Base-by-base conservation (phyloP, 1,140 invertebrate genomes). In the Zaprionus tsacasi region DNA sequence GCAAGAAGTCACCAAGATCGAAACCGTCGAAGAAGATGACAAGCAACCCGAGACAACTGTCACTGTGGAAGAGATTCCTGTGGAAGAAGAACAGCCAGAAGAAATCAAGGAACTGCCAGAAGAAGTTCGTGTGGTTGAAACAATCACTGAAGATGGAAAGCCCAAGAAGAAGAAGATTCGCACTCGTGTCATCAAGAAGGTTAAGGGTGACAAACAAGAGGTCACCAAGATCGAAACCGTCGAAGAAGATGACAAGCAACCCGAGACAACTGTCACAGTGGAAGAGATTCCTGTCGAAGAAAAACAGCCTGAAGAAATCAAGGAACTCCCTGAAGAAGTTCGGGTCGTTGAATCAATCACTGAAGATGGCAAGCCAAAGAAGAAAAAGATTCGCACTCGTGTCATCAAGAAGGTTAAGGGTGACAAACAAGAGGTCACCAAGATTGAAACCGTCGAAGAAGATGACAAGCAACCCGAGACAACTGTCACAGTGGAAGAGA, bases 401-500 rank as follows among this genome's bases (percentile, higher is more conserved):
- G 71, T 82, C 1, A 87, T 82, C 63, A 81, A 90, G 65, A 92
- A 83, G 68, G 79, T 85, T 36, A 89, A 81, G 25, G 91, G 85
- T 27, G 75, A 77, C 4, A 83, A 87, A 38, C 82, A 93, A 79
- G 81, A 91, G 74, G 78, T 91, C 17, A 92, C 81, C n/a, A 81
- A 90, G 60, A 91, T 92, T 55, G 87, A 93, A 13, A 93, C 91
- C 3, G 78, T 93, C 12, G 91, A 93, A 81, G 91, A 93, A 78
- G 85, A 92, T 57, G 91, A 86, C 27, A 81, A 92, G 68, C 50
- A 86, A 54, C 85, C 92, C 33, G 75, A 92, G 61, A 92, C 82
- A n/a, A 87, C 79, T 43, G 81, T 91, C 5, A 81, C 69, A 27
- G 27, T 81, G 1, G 79, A 91, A 68, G 80, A 82, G 54, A 43